A percentile compares a stretch with the other conserved stretches of the same genome.
Conservation (phyloP, 2,113 vertebrate genomes). For the Coreoperca whiteheadi region DNA sequence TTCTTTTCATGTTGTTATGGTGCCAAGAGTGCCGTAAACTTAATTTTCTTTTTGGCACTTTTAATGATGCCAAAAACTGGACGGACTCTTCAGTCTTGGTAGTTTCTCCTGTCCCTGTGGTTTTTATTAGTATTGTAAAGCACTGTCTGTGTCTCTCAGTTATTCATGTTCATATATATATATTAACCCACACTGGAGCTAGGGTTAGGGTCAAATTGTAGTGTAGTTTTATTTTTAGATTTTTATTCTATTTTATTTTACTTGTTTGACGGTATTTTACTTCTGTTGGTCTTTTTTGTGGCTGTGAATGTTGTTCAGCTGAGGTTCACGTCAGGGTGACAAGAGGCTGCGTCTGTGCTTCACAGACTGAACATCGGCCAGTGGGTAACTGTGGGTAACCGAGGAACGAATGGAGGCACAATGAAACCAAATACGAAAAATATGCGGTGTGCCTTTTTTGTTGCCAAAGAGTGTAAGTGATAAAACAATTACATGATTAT, state of each 20-base stretch:
- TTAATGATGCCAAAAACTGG: slow-evolving; percentile 60
- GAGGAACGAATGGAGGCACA: neutral
- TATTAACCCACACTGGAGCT: slow-evolving; percentile 91
- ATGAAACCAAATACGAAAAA: slow-evolving; percentile 24
- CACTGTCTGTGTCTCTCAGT: slow-evolving; percentile 83
- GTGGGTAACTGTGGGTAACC: slow-evolving; percentile 22
- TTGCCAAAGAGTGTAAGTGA: slow-evolving; percentile 32
- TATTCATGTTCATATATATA: slow-evolving; percentile 71
- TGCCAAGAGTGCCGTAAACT: slow-evolving; percentile 35
- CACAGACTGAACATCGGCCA: slow-evolving; percentile 34
- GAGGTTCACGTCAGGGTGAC: slow-evolving; percentile 15
- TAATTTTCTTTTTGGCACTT: slow-evolving; percentile 29
- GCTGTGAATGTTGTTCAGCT: slow-evolving; percentile 81
- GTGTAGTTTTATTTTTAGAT: slow-evolving; percentile 64
- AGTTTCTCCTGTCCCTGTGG: slow-evolving; percentile 79
- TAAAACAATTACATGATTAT: neutral
- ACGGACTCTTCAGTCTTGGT: slow-evolving; percentile 37
- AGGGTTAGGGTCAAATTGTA: slow-evolving; percentile 70
- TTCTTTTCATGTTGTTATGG: slow-evolving; percentile 21
- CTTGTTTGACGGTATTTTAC: slow-evolving; percentile 53
- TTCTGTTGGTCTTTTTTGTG: slow-evolving; percentile 53
- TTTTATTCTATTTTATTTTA: slow-evolving; percentile 63
- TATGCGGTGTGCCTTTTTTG: slow-evolving; percentile 1
- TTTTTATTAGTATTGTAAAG: slow-evolving; percentile 83
- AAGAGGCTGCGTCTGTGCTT: slow-evolving; percentile 27